phyloP scores from a whole-genome alignment of 2,797 vertebrate species.

The Malacoraja senta region DNA sequence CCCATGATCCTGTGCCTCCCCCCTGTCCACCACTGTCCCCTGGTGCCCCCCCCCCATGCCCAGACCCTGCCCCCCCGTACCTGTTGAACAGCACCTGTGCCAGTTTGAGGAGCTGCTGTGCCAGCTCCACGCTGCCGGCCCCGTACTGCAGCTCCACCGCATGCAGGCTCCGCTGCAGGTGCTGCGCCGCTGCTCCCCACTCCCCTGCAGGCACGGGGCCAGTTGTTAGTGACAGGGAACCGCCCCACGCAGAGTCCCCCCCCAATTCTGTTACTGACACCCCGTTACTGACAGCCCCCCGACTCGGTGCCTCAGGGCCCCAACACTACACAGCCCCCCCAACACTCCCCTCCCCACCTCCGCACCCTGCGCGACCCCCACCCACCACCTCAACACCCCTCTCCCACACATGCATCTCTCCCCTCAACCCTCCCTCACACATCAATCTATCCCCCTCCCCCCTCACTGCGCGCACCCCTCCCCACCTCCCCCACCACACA shows the following conservation, averaged over 20 bases:
- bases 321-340: too few relatives aligned
- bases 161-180: constrained; percentile 65
- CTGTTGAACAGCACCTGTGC: constrained; percentile 90
- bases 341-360: not conserved
- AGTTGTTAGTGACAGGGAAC: too few relatives aligned
- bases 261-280: too few relatives aligned
- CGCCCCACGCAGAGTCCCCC: too few relatives aligned
- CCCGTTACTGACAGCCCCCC: too few relatives aligned
- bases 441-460: not conserved
- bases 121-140: constrained; percentile 74
- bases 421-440: not conserved
- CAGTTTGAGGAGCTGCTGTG: constrained; percentile 85
- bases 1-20: too few relatives aligned
- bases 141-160: constrained; percentile 69
- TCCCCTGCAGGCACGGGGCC: constrained; percentile 57
- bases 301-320: too few relatives aligned
- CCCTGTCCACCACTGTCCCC: too few relatives aligned
- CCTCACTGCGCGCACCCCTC: too few relatives aligned
- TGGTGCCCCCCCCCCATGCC: too few relatives aligned
- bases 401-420: too few relatives aligned
- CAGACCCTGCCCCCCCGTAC: constrained; percentile 51
- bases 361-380: not conserved
- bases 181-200: constrained; percentile 73
- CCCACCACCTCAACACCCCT: constrained; percentile 36
- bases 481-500: not conserved